These are phyloP conservation scores for Oreonectes daqikongensis DNA, from an alignment of 2,797 vertebrate genomes.

Conservation along the genomic window DNA sequence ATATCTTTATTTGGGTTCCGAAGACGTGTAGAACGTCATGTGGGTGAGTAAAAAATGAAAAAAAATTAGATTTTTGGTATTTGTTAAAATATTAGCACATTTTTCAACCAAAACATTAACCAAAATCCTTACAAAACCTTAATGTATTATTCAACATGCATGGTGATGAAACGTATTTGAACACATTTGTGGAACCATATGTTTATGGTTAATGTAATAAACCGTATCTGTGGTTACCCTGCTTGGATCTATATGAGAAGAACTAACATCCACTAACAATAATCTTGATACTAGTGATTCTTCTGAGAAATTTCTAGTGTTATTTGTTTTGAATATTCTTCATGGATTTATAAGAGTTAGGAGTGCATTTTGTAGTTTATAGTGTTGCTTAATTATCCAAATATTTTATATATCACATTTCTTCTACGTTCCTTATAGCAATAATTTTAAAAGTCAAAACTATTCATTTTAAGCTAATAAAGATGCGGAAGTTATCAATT, in stretches of 20 bases:
- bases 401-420: background rate
- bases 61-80: too few relatives aligned
- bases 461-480: background rate
- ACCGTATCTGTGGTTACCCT: background rate
- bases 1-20: too few relatives aligned
- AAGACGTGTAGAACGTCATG: too few relatives aligned
- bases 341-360: too few relatives aligned
- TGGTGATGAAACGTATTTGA: background rate
- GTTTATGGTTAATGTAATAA: background rate
- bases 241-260: background rate
- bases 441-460: slow-evolving; percentile 3
- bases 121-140: background rate
- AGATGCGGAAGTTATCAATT: background rate
- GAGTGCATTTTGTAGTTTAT: background rate
- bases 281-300: background rate
- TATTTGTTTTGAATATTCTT: background rate
- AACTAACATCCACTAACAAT: background rate
- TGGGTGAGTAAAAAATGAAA: too few relatives aligned
- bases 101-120: background rate
- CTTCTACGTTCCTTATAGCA: background rate
- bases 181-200: background rate
- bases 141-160: background rate
- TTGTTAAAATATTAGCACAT: background rate
- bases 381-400: background rate
- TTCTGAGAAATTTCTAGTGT: background rate